Evolutionary conservation across 2,797 vertebrate genomes (phyloP).

Genomic region (Pangasius macronema): DNA sequence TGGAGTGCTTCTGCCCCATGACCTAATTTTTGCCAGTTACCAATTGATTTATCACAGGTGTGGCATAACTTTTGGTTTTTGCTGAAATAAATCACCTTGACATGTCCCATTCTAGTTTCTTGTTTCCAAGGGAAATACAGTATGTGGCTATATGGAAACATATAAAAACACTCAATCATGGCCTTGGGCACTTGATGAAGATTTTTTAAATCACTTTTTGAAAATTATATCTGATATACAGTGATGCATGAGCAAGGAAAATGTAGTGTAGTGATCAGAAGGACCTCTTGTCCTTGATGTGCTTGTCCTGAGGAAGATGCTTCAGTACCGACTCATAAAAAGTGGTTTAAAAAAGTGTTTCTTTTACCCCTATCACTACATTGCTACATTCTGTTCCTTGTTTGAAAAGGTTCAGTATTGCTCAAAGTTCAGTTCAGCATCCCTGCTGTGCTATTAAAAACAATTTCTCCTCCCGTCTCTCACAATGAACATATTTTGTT

Average conservation of each 20-base stretch:
- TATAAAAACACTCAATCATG: not conserved
- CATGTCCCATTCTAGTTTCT: not conserved
- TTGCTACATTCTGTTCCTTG: constrained; percentile 5
- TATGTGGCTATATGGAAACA: not conserved
- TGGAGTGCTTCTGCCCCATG: not conserved
- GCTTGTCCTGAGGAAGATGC: not conserved
- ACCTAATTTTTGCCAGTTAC: not conserved
- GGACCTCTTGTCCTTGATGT: not conserved
- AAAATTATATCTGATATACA: not conserved
- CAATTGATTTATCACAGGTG: not conserved
- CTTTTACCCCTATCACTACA: not conserved
- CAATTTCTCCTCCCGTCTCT: constrained; percentile 31
- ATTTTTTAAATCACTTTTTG: not conserved
- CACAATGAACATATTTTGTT: constrained; percentile 61
- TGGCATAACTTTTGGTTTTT: not conserved
- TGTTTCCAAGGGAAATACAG: not conserved
- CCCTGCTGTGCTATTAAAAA: constrained; percentile 46
- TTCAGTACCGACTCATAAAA: not conserved
- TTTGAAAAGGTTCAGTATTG: constrained; percentile 39
- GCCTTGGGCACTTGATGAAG: not conserved
- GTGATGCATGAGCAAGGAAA: not conserved
- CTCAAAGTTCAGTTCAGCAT: constrained; percentile 3
- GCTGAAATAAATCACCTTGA: not conserved
- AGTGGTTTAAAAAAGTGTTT: not conserved
- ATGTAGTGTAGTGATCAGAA: not conserved